Conservation (phyloP, 2,113 vertebrate genomes). For the Pavo muticus region DNA sequence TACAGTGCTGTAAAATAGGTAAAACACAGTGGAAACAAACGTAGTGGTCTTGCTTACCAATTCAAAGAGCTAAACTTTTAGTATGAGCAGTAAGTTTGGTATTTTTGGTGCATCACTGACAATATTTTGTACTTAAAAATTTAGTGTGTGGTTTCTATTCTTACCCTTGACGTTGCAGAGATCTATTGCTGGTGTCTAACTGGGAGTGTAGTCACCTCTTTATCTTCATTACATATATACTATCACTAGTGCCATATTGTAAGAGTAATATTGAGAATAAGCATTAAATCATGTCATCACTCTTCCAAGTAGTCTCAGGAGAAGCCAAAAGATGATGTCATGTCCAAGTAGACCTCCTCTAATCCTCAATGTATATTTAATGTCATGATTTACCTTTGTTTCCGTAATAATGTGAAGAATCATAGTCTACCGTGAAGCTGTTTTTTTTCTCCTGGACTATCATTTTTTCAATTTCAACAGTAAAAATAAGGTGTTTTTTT, state of each 20-base stretch:
- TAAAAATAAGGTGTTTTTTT: not conserved
- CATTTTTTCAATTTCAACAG: not conserved
- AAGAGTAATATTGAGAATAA: conserved; percentile 17
- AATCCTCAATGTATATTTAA: not conserved
- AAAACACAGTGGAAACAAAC: not conserved
- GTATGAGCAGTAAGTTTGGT: not conserved
- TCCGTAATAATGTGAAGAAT: not conserved
- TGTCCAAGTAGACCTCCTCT: conserved; percentile 13
- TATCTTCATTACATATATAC: not conserved
- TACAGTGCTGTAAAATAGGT: not conserved
- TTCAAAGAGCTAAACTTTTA: not conserved
- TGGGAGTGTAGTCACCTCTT: not conserved
- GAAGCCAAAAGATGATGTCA: conserved; percentile 47
- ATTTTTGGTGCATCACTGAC: not conserved
- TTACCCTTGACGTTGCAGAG: not conserved
- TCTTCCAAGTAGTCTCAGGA: conserved; percentile 24
- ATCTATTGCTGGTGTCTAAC: not conserved
- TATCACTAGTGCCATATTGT: not conserved
- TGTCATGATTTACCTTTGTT: not conserved
- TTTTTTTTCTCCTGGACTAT: not conserved
- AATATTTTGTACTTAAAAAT: not conserved
- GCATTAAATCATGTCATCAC: conserved; percentile 8
- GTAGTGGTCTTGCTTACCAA: not conserved
- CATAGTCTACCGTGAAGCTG: not conserved
- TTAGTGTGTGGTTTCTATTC: not conserved